Conservation (phyloP, 2,113 vertebrate genomes). For the Cynopterus brachyotis region DNA sequence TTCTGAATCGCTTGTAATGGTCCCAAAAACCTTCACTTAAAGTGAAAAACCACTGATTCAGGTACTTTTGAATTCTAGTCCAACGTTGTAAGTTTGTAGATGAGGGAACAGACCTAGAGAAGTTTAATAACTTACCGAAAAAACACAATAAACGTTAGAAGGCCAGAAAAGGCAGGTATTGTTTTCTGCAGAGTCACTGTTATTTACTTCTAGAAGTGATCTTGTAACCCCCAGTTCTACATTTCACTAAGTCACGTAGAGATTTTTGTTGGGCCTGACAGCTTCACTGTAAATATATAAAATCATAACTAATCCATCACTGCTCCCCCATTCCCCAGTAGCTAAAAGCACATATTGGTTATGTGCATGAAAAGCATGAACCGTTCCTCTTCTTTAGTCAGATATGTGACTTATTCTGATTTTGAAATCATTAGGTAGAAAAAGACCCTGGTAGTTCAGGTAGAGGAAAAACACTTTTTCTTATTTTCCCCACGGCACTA, state of each 20-base stretch:
- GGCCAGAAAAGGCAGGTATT: not conserved
- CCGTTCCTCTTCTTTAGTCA: not conserved
- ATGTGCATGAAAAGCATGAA: not conserved
- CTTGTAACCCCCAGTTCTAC: not conserved
- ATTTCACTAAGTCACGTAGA: not conserved
- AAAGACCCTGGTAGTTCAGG: not conserved
- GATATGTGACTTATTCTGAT: not conserved
- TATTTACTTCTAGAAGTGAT: not conserved
- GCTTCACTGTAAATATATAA: not conserved
- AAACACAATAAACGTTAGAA: not conserved
- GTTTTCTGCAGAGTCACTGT: not conserved
- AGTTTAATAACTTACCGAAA: not conserved
- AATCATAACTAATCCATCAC: not conserved
- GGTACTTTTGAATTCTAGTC: not conserved
- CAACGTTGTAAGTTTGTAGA: not conserved
- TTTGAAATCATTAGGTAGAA: conserved; percentile 24
- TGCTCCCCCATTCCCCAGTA: not conserved
- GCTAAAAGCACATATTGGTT: not conserved
- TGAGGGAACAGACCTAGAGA: not conserved
- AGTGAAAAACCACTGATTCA: not conserved
- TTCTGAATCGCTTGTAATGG: not conserved
- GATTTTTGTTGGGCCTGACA: conserved; percentile 16
- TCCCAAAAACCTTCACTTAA: not conserved
- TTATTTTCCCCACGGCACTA: not conserved
- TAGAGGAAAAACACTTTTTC: not conserved